Evolutionary conservation across 2,113 vertebrate species (phyloP).

Genomic region (Charina bottae): DNA sequence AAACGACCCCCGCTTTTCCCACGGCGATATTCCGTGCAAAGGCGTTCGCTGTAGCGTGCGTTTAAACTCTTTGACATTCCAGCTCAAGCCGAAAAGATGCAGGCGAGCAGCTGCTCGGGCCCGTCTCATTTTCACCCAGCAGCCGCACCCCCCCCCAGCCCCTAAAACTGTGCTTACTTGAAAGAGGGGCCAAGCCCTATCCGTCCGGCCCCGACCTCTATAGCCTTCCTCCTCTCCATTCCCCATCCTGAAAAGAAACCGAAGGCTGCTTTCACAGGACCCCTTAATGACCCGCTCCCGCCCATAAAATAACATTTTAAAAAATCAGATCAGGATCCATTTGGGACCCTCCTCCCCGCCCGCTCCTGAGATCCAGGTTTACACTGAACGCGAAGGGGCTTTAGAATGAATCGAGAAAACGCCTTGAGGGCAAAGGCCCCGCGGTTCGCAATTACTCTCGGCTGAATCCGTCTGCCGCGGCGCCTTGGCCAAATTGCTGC

Average conservation of each 20-base stretch:
- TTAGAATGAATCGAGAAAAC: neutral
- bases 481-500: neutral
- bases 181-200: neutral
- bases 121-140: neutral
- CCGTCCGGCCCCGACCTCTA: neutral
- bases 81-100: neutral
- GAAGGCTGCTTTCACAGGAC: neutral
- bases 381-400: neutral
- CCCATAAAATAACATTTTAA: neutral
- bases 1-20: neutral
- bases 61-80: neutral
- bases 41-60: neutral
- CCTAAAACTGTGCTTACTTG: neutral
- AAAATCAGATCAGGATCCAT: neutral
- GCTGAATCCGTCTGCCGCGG: neutral
- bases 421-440: neutral
- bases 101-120: neutral
- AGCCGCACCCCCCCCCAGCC: neutral
- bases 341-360: neutral
- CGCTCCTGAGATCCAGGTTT: neutral
- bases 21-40: neutral
- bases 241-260: neutral
- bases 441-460: conserved; percentile 6
- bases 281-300: neutral
- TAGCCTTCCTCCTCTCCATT: neutral